These are phyloP conservation scores for Panulirus ornatus DNA, from an alignment of 1,140 invertebrate genomes.

Conservation along the genomic window DNA sequence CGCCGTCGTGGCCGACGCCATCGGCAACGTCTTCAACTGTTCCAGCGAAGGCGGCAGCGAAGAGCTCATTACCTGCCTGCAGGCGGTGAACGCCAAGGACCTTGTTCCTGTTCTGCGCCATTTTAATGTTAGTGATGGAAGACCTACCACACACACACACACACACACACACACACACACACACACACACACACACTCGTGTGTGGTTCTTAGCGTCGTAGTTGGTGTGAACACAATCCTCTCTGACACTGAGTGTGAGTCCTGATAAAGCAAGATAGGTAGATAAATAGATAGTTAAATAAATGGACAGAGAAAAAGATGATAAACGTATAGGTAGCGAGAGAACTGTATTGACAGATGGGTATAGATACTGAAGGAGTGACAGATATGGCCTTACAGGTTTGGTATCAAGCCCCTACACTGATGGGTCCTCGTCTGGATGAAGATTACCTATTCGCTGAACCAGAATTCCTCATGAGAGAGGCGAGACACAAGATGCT, in stretches of 20 bases:
- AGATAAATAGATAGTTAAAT: too few relatives aligned
- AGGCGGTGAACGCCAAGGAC: slow-evolving; percentile 10
- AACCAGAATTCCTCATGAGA: slow-evolving; percentile 33
- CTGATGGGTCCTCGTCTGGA: slow-evolving; percentile 46
- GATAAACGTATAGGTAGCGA: neutral
- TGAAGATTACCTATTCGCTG: slow-evolving; percentile 26
- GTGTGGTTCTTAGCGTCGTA: too few relatives aligned
- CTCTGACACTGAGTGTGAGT: too few relatives aligned
- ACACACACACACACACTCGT: too few relatives aligned
- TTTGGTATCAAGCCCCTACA: neutral
- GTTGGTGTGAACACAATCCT: too few relatives aligned
- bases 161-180: too few relatives aligned
- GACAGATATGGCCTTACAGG: too few relatives aligned
- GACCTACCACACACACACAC: too few relatives aligned
- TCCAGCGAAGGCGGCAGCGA: neutral
- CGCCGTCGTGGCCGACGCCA: slow-evolving; percentile 52
- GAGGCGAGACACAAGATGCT: slow-evolving; percentile 31
- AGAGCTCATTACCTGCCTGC: slow-evolving; percentile 22
- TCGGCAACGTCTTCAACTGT: slow-evolving; percentile 57
- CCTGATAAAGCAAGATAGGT: too few relatives aligned
- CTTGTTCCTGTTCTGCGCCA: neutral
- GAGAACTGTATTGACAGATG: neutral
- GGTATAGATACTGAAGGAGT: neutral
- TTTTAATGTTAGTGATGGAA: neutral
- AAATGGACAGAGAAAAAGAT: too few relatives aligned